phyloP scores from a whole-genome alignment of 2,113 vertebrate genomes.

The Hippocampus zosterae region DNA sequence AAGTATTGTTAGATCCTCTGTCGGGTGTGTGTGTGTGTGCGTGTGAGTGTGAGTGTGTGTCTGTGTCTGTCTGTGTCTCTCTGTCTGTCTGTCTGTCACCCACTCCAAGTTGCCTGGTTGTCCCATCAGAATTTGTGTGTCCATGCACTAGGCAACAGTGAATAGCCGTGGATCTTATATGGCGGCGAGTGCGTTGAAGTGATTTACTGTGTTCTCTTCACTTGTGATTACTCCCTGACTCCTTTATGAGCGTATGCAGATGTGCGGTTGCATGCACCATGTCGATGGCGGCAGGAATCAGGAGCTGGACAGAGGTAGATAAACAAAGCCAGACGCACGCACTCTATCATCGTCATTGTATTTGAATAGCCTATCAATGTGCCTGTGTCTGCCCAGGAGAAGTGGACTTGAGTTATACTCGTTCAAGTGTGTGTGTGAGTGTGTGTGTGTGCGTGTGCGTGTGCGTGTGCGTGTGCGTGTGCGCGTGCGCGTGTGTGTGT shows the following conservation, averaged over 20 bases:
- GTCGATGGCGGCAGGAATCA: conserved; percentile 42
- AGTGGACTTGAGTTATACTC: conserved; percentile 40
- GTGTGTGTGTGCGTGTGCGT: conserved; percentile 15
- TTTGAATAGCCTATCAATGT: conserved; percentile 29
- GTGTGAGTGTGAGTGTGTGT: no score
- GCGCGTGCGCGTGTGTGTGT: no score
- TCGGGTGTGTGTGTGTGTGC: conserved; percentile 5
- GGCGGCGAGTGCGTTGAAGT: conserved; percentile 46
- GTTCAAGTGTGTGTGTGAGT: conserved; percentile 17
- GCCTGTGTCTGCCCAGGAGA: conserved; percentile 27
- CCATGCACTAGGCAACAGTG: conserved; percentile 1
- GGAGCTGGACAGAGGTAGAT: conserved; percentile 22
- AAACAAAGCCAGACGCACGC: conserved; percentile 32
- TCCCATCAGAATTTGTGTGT: conserved; percentile 10
- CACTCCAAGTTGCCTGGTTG: conserved; percentile 22
- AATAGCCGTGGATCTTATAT: conserved; percentile 36
- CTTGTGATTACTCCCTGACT: conserved; percentile 49
- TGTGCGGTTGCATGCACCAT: conserved; percentile 38
- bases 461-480: background rate
- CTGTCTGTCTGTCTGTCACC: conserved; percentile 14
- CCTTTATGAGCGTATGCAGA: conserved; percentile 57
- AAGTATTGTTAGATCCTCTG: conserved; percentile 33
- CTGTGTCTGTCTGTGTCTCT: no score
- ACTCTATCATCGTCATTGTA: conserved; percentile 46
- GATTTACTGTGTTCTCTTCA: conserved; percentile 62